Base-by-base conservation (phyloP, 1,140 invertebrate genomes). In the Mycetomoellerius zeteki region DNA sequence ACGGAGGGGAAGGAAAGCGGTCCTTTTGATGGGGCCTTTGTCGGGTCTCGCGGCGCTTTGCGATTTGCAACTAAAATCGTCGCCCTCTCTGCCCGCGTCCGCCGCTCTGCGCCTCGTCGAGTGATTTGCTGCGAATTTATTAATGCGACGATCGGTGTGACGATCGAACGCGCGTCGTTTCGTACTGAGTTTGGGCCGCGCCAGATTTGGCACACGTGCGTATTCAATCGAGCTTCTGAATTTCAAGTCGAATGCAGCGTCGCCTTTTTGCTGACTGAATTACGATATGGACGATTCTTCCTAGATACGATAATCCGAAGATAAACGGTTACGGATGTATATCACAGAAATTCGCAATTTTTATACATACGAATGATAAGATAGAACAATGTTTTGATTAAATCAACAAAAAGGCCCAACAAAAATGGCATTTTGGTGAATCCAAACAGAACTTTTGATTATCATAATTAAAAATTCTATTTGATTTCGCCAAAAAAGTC, bases 61-160 rank as follows among this genome's bases (percentile, higher is more conserved):
- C 94, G 94, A 95, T 95, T 95, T 95, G 94, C 94, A 95, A 95
- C 94, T 95, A 95, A 95, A 95, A 95, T 95, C 95, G 93, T 93
- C 92, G 93, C 89, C 89, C 92, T 90, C 87, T 88, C 84, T 89
- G 84, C 90, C 71, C 43, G 64, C 62, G 30, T 33, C 69, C 67
- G 75, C 86, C 82, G 60, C 86, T 89, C 85, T 75, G 43, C 86
- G 72, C 71, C 50, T 58, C 80, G 67, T 43, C 80, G 69, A 88
- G 91, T 95, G 94, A 95, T 95, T 95, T 94, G 92, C 94, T 93
- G 93, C 92, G 89, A 94, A 95, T 95, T 95, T 94, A 95, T 95
- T 95, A 94, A 93, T 94, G 94, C 93, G 90, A 94, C 90, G 88
- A 56, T 88, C 90, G 80, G 37, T 86, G 82, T 54, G 69, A 50